These are phyloP conservation scores for Hormaphis cornu DNA, from an alignment of 1,140 invertebrate species.

Conservation along the genomic window DNA sequence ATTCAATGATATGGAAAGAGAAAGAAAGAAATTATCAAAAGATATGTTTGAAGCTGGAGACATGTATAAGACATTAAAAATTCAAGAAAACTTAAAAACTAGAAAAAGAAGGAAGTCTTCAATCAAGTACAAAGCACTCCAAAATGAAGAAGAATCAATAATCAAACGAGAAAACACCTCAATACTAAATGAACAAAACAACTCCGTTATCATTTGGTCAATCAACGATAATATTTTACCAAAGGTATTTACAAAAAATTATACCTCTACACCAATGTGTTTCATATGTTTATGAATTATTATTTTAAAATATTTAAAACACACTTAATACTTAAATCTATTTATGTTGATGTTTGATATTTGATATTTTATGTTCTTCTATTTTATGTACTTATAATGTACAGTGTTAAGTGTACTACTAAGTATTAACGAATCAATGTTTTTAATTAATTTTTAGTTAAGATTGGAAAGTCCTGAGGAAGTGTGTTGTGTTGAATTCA, in stretches of 20 bases:
- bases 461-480: neutral
- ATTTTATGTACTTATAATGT: too few relatives aligned
- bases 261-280: too few relatives aligned
- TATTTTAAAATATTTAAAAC: too few relatives aligned
- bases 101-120: neutral
- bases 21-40: slow-evolving; percentile 1
- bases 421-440: too few relatives aligned
- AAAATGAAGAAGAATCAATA: neutral
- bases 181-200: neutral
- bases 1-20: neutral
- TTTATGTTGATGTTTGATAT: neutral
- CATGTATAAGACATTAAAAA: neutral
- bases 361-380: too few relatives aligned
- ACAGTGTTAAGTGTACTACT: too few relatives aligned
- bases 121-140: neutral
- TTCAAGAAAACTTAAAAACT: neutral
- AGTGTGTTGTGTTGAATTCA: slow-evolving; percentile 17
- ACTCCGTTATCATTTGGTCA: slow-evolving; percentile 8
- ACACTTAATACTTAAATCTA: neutral
- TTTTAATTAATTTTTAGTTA: neutral
- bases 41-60: slow-evolving; percentile 7
- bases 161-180: neutral
- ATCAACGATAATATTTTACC: slow-evolving; percentile 10
- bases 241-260: neutral
- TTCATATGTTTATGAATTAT: too few relatives aligned